A percentile compares a stretch with the other conserved stretches of the same genome.
Evolutionary conservation across 2,797 vertebrate genomes (phyloP).

Genomic region (Mormyrus hasselquistii): DNA sequence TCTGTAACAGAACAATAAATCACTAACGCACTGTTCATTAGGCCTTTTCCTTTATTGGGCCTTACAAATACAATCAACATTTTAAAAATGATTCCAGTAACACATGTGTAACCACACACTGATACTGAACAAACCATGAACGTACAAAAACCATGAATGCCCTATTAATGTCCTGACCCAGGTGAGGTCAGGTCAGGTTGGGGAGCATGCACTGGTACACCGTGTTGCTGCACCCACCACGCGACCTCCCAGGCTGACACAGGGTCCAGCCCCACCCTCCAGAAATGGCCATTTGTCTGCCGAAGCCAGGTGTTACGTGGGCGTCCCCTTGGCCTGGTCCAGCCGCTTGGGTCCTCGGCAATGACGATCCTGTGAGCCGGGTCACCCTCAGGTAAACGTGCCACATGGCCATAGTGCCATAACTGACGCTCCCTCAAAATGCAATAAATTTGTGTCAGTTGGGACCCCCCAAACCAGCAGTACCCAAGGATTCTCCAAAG

Average conservation of each 20-base stretch:
- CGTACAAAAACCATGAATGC: background rate
- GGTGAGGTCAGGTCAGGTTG: background rate
- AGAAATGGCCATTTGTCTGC: background rate
- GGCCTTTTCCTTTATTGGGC: background rate
- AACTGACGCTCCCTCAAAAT: background rate
- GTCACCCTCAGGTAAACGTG: background rate
- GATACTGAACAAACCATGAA: background rate
- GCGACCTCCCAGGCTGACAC: background rate
- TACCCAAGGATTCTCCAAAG: background rate
- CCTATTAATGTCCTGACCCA: background rate
- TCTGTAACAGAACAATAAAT: background rate
- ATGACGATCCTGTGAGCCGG: background rate
- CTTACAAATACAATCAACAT: slow-evolving; percentile 10
- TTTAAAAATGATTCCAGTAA: slow-evolving; percentile 3
- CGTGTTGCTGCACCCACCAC: background rate
- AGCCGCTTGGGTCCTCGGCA: background rate
- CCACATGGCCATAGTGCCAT: background rate
- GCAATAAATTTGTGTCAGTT: background rate
- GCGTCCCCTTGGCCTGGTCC: background rate
- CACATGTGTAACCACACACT: background rate
- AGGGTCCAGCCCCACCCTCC: background rate
- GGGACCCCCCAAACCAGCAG: background rate
- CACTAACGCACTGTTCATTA: background rate
- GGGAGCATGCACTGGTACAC: background rate
- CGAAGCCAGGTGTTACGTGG: background rate